Conservation (phyloP, 2,888 invertebrate genomes). For the Liposcelis brunnea region DNA sequence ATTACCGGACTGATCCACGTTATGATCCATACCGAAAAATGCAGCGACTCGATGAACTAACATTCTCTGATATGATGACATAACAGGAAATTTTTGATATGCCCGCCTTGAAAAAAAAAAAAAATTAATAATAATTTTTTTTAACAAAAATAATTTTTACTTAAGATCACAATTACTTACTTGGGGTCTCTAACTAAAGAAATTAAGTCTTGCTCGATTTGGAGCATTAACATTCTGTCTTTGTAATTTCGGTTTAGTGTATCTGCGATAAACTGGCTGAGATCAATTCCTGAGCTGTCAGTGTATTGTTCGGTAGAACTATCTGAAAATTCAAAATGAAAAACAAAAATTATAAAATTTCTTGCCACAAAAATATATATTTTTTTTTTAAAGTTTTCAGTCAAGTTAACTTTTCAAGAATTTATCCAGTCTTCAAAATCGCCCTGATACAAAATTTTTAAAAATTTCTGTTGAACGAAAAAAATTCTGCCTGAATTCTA, state of each 20-base stretch:
- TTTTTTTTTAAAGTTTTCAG: no score
- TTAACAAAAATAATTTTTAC: constrained; percentile 4
- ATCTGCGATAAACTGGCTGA: constrained; percentile 74
- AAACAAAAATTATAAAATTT: no score
- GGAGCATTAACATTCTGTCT: constrained; percentile 67
- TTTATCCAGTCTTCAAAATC: no score
- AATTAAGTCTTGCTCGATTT: constrained; percentile 75
- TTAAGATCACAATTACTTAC: constrained; percentile 31
- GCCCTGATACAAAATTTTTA: no score
- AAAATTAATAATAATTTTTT: constrained; percentile 8
- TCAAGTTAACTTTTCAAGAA: no score
- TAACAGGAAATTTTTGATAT: constrained; percentile 72
- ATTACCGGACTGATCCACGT: constrained; percentile 69
- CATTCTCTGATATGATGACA: constrained; percentile 94
- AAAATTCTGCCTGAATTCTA: no score
- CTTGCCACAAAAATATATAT: constrained; percentile 10
- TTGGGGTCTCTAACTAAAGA: constrained; percentile 64
- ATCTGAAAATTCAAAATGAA: constrained; percentile 23
- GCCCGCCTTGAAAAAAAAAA: constrained; percentile 35
- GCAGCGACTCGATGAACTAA: constrained; percentile 86
- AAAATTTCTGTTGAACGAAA: no score
- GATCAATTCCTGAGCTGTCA: constrained; percentile 61
- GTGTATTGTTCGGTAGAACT: constrained; percentile 57
- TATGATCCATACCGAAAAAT: constrained; percentile 87
- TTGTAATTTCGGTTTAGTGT: constrained; percentile 81